Percentiles rank a stretch among this genome's conserved stretches.
These are phyloP conservation scores for Aphelocoma coerulescens DNA, from an alignment of 2,113 vertebrate species.

Conservation along the genomic window DNA sequence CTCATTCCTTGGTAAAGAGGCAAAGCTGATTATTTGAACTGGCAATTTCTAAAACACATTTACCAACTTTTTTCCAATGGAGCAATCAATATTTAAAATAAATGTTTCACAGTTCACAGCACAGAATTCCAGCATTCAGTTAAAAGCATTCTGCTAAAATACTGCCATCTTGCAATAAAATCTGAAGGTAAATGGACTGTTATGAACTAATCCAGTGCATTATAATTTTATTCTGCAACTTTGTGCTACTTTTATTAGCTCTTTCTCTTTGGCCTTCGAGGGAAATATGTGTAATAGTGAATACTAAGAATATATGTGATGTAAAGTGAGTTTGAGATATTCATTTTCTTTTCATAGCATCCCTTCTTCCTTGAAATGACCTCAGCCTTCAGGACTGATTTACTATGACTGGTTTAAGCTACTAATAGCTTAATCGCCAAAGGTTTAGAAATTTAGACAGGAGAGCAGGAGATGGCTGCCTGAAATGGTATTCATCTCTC, in stretches of 20 bases:
- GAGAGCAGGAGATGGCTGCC: not conserved
- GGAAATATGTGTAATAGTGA: not conserved
- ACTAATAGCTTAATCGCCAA: not conserved
- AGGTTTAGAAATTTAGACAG: not conserved
- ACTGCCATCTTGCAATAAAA: conserved; percentile 17
- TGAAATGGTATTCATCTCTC: not conserved
- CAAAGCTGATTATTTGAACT: conserved; percentile 18
- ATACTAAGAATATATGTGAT: not conserved
- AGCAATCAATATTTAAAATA: conserved; percentile 60
- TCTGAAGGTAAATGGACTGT: conserved; percentile 39
- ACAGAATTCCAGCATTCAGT: conserved; percentile 26
- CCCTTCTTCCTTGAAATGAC: not conserved
- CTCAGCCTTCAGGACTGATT: not conserved
- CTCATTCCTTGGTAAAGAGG: not conserved
- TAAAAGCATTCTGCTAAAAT: conserved; percentile 50
- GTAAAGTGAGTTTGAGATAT: not conserved
- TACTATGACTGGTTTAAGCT: not conserved
- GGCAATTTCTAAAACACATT: conserved; percentile 47
- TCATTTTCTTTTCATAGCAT: not conserved
- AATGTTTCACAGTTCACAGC: conserved; percentile 43
- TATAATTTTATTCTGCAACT: conserved; percentile 32
- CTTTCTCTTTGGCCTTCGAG: conserved; percentile 2
- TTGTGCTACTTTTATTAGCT: not conserved
- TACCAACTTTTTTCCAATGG: not conserved
- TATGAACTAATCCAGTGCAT: conserved; percentile 38